A percentile compares a stretch with the other conserved stretches of the same genome.
Conservation (phyloP, 2,113 vertebrate genomes). For the Rhinolophus sinicus region DNA sequence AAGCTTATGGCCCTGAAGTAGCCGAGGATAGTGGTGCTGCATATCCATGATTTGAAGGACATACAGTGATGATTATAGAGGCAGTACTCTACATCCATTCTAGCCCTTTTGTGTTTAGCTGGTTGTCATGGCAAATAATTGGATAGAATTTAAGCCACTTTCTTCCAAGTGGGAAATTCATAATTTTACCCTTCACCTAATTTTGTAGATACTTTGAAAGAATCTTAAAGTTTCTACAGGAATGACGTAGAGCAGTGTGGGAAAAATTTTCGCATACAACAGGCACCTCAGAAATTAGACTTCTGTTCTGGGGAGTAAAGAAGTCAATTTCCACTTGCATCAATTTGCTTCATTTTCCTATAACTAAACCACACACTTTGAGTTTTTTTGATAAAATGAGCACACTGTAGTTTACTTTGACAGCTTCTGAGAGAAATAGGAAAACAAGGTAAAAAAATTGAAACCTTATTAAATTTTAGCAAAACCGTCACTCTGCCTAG, state of each 20-base stretch:
- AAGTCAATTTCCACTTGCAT: constrained; percentile 6
- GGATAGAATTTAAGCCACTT: constrained; percentile 97
- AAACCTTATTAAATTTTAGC: background rate
- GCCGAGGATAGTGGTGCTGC: constrained; percentile 91
- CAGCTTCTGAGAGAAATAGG: background rate
- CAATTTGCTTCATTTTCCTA: background rate
- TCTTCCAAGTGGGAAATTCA: constrained; percentile 95
- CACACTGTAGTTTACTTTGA: background rate
- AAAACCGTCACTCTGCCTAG: background rate
- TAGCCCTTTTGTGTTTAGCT: constrained; percentile 94
- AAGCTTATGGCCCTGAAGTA: constrained; percentile 96
- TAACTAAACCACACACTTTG: background rate
- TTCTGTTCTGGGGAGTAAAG: constrained; percentile 17
- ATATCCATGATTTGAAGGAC: constrained; percentile 93
- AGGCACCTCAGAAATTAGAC: constrained; percentile 37
- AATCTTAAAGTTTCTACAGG: constrained; percentile 88
- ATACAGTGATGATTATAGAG: constrained; percentile 92
- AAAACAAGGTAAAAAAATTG: background rate
- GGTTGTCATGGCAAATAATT: constrained; percentile 97
- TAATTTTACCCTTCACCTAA: constrained; percentile 92
- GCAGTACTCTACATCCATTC: constrained; percentile 91
- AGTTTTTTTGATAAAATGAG: background rate
- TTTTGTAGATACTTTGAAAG: constrained; percentile 91
- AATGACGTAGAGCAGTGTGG: constrained; percentile 83
- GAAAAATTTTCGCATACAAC: constrained; percentile 67